A percentile compares a stretch with the other conserved stretches of the same genome.
Evolutionary conservation across 1,140 invertebrate genomes (phyloP).

Genomic region (Conus ventricosus): DNA sequence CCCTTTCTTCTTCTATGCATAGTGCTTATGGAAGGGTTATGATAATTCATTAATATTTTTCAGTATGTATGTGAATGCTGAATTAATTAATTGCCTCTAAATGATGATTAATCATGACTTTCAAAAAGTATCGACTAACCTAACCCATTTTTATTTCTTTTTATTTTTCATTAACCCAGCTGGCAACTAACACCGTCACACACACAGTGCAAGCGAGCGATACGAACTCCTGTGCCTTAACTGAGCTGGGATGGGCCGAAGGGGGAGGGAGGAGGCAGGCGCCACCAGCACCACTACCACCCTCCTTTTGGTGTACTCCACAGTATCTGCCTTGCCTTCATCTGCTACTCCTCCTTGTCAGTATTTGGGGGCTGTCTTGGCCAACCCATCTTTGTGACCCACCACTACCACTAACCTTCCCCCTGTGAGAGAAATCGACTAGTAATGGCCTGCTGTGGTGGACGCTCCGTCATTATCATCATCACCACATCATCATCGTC

Average conservation of each 20-base stretch:
- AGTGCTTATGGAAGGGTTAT: background rate
- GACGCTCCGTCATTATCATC: too few relatives aligned
- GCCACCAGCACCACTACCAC: background rate
- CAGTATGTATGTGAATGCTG: background rate
- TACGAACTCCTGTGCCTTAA: conserved; percentile 33
- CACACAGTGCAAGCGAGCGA: conserved; percentile 9
- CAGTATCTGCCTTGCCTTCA: conserved; percentile 3
- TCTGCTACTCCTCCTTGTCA: background rate
- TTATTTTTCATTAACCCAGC: conserved; percentile 38
- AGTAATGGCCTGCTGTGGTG: too few relatives aligned
- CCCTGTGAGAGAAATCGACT: background rate
- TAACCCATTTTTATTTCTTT: conserved; percentile 7
- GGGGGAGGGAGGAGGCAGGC: background rate
- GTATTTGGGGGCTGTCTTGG: background rate
- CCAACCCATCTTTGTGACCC: background rate
- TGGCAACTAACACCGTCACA: conserved; percentile 39
- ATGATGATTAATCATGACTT: background rate
- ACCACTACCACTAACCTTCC: background rate
- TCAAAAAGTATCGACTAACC: background rate
- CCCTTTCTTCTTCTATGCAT: background rate
- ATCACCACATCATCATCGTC: background rate
- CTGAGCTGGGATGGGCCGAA: conserved; percentile 30
- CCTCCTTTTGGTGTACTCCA: background rate
- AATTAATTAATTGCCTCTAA: background rate
- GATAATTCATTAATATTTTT: background rate